Base-by-base conservation (phyloP, 2,888 invertebrate genomes). In the Chrysina gloriosa region DNA sequence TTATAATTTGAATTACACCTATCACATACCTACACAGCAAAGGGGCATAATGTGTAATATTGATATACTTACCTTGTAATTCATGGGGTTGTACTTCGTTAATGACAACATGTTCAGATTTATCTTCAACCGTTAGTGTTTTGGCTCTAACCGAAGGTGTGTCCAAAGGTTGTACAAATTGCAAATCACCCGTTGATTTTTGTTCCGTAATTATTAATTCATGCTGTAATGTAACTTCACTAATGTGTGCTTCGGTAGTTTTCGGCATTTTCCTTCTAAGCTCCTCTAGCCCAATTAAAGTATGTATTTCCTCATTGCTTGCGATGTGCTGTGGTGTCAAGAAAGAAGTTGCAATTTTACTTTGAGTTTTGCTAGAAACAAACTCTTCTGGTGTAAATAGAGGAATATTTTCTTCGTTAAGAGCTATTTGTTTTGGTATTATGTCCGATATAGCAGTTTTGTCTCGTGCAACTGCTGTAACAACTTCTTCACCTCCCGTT, bases 151-250 rank as follows among this genome's bases (percentile, higher is more conserved):
- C 77, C 72, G 81, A 77, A 70, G 84, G 84, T 75, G 81, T 80
- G 69, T 82, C 78, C 68, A 79, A 73, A 71, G 83, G 81, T 65
- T 80, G 79, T 73, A 84, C 77, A 76, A 82, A 79, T 81, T 84
- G 85, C 54, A 84, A 78, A 81, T 85, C 85, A 73, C 83, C 85
- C 73, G 84, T 81, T 69, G 83, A 80, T 73, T 79, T 80, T 71
- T 82, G 80, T 75, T 87, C 86, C 56, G 84, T 85, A 65, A 87
- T 80, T 61, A 86, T 80, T 50, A 87, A 74, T 71, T 87, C 84
- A 74, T 85, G 84, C 58, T 82, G 81, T 63, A 75, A 69, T 5
- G 34, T 65, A 61, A 66, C 48, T 58, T 69, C 65, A 42, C 56
- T 52, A 16, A 66, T 23, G 36, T 50, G 69, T n/a, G 67, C 65